These are phyloP conservation scores for Cottus gobio DNA, from an alignment of 2,113 vertebrate genomes.

Conservation along the genomic window DNA sequence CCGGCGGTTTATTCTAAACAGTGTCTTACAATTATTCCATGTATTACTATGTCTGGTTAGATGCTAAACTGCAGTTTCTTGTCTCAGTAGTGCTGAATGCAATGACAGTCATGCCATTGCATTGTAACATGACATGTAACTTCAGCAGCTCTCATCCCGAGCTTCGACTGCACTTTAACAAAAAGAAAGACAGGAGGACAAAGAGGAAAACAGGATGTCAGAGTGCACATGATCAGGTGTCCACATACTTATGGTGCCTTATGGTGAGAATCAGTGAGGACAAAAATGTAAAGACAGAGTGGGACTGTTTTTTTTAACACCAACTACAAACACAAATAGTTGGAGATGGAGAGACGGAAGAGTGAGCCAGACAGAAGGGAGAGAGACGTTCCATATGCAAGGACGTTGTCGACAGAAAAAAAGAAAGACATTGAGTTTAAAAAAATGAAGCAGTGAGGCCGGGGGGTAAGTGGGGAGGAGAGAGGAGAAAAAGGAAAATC, in stretches of 20 bases:
- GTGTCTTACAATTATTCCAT: background rate
- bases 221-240: background rate
- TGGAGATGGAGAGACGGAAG: background rate
- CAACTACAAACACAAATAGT: background rate
- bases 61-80: background rate
- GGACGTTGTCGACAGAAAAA: conserved; percentile 47
- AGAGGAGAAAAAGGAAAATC: conserved; percentile 60
- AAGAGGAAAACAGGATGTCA: background rate
- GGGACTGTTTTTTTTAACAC: background rate
- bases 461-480: conserved; percentile 36
- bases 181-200: background rate
- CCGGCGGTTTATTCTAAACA: background rate
- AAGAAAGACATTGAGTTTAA: conserved; percentile 15
- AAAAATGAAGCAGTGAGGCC: conserved; percentile 22
- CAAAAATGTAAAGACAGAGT: background rate
- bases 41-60: background rate
- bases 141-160: background rate
- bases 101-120: no score
- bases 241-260: background rate
- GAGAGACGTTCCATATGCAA: conserved; percentile 30
- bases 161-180: background rate
- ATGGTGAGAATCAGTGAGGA: background rate
- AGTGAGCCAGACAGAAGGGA: background rate
- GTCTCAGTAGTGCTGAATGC: background rate
- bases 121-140: no score